A percentile compares a stretch with the other conserved stretches of the same genome.
These are phyloP conservation scores for Mustelus asterias DNA, from an alignment of 2,113 vertebrate species.

Conservation along the genomic window DNA sequence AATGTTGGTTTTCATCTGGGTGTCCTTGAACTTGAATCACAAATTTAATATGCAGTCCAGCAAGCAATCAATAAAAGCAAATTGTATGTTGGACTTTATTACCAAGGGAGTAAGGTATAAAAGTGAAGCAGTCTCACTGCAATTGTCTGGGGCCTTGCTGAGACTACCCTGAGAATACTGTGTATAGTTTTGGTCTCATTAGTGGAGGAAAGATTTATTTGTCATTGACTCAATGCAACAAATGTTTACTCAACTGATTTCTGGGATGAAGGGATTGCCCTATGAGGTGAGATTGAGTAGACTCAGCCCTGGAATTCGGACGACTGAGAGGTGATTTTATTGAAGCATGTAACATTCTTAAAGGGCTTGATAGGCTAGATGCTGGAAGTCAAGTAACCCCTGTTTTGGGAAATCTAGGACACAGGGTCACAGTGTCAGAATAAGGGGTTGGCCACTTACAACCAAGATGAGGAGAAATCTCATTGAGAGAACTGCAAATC, in stretches of 20 bases:
- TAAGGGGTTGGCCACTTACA: neutral
- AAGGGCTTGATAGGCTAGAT: neutral
- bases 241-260: neutral
- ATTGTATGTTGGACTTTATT: too few relatives aligned
- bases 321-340: neutral
- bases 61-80: too few relatives aligned
- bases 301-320: neutral
- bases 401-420: neutral
- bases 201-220: too few relatives aligned
- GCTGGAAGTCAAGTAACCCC: neutral
- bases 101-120: too few relatives aligned
- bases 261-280: neutral
- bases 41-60: too few relatives aligned
- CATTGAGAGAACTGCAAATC: too few relatives aligned
- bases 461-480: neutral
- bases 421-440: neutral
- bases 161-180: too few relatives aligned
- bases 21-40: too few relatives aligned
- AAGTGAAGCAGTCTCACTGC: too few relatives aligned
- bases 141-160: too few relatives aligned
- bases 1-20: too few relatives aligned
- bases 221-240: neutral
- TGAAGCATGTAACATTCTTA: neutral
- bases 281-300: neutral
- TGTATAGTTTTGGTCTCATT: too few relatives aligned